Percentiles rank a stretch among this genome's conserved stretches.
Conservation (phyloP, 2,888 invertebrate genomes). For the Chloromyia formosa region DNA sequence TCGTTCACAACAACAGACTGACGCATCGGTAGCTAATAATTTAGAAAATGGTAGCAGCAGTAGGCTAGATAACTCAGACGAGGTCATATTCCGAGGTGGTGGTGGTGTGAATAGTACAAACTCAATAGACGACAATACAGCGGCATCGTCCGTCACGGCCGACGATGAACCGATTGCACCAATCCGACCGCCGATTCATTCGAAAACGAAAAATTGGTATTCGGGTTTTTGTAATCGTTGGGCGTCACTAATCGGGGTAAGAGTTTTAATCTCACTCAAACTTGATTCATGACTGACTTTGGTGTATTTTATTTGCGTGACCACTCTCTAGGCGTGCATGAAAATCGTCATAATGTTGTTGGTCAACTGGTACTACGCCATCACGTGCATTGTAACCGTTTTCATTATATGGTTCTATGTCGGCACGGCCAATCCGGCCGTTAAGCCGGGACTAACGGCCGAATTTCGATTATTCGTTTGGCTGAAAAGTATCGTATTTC, state of each 20-base stretch:
- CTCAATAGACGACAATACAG: constrained; percentile 49
- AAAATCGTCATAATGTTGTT: constrained; percentile 91
- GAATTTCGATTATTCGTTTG: constrained; percentile 84
- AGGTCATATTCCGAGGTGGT: constrained; percentile 54
- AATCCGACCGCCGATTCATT: constrained; percentile 77
- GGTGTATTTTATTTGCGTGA: too few relatives aligned
- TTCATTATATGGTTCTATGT: constrained; percentile 93
- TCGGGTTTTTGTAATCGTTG: constrained; percentile 93
- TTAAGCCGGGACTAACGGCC: constrained; percentile 88
- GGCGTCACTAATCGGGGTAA: constrained; percentile 90
- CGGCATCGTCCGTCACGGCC: constrained; percentile 53
- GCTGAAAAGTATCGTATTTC: constrained; percentile 76
- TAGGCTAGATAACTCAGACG: constrained; percentile 49
- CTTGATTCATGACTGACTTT: too few relatives aligned
- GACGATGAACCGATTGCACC: constrained; percentile 67
- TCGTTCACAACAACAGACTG: constrained; percentile 43
- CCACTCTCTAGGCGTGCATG: constrained; percentile 75
- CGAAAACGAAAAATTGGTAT: constrained; percentile 95
- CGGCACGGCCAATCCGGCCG: constrained; percentile 93
- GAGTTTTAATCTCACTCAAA: constrained; percentile 56
- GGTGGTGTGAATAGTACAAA: constrained; percentile 56
- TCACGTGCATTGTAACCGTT: constrained; percentile 82
- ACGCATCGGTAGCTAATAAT: constrained; percentile 42
- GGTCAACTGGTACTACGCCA: constrained; percentile 92
- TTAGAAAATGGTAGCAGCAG: constrained; percentile 17